These are phyloP conservation scores for Holacanthus passer DNA, from an alignment of 2,113 vertebrate species.

Conservation along the genomic window DNA sequence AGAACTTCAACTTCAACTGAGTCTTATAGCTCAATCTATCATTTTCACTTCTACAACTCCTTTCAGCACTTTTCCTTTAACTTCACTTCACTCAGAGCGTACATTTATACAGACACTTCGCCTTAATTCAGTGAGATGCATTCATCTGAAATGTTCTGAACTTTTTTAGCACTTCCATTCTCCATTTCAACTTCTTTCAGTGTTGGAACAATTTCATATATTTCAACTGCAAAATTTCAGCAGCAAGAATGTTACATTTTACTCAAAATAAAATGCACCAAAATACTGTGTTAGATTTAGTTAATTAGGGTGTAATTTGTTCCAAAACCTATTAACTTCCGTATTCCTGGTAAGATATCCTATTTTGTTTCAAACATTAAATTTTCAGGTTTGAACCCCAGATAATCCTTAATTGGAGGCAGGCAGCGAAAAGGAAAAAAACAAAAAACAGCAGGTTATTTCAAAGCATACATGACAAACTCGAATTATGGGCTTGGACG, in stretches of 20 bases:
- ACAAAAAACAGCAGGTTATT: slow-evolving; percentile 18
- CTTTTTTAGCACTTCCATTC: not conserved
- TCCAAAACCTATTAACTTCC: too few relatives aligned
- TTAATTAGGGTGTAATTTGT: too few relatives aligned
- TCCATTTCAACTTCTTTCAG: too few relatives aligned
- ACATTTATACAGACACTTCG: not conserved
- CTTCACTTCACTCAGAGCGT: not conserved
- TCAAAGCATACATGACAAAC: slow-evolving; percentile 31
- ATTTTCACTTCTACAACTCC: not conserved
- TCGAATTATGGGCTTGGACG: slow-evolving; percentile 7
- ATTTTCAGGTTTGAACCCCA: slow-evolving; percentile 30
- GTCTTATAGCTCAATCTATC: not conserved
- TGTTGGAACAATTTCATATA: not conserved
- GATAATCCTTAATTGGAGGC: slow-evolving; percentile 8
- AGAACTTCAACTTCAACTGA: not conserved
- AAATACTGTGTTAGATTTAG: not conserved
- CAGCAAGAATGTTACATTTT: not conserved
- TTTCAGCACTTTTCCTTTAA: not conserved
- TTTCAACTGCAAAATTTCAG: not conserved
- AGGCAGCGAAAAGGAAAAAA: slow-evolving; percentile 6
- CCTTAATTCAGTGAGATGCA: not conserved
- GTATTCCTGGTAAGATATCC: slow-evolving; percentile 10
- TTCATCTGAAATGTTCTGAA: too few relatives aligned
- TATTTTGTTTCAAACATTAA: not conserved
- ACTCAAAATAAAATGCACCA: not conserved